Conservation (phyloP, 2,888 invertebrate species). For the Boloria selene region DNA sequence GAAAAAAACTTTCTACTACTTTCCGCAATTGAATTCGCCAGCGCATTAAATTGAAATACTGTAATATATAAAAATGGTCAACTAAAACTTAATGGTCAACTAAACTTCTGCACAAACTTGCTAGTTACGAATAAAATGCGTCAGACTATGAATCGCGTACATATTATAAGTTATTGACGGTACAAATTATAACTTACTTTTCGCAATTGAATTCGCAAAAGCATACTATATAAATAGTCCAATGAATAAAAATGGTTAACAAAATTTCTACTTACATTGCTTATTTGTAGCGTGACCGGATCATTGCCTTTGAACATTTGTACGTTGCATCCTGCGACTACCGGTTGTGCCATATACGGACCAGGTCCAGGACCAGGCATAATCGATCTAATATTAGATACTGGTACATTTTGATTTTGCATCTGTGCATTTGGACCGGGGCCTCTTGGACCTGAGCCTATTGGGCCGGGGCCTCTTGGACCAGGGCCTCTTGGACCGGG, state of each 20-base stretch:
- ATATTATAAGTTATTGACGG: no score
- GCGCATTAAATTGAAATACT: no score
- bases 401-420: constrained; percentile 9
- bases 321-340: constrained; percentile 2
- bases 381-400: constrained; percentile 10
- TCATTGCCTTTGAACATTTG: constrained; percentile 38
- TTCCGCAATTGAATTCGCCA: no score
- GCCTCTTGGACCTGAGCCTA: constrained; percentile 11
- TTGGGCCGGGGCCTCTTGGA: no score
- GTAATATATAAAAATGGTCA: no score
- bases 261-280: constrained; percentile 48
- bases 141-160: no score
- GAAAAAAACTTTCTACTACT: no score
- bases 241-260: neutral
- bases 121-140: no score
- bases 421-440: constrained; percentile 9
- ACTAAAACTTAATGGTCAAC: no score
- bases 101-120: no score
- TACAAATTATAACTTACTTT: no score
- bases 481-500: no score
- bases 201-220: neutral
- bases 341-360: constrained; percentile 13
- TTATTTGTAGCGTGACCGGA: constrained; percentile 47
- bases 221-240: neutral
- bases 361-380: neutral